These are phyloP conservation scores for Verasper variegatus DNA, from an alignment of 2,113 vertebrate genomes.

Conservation along the genomic window DNA sequence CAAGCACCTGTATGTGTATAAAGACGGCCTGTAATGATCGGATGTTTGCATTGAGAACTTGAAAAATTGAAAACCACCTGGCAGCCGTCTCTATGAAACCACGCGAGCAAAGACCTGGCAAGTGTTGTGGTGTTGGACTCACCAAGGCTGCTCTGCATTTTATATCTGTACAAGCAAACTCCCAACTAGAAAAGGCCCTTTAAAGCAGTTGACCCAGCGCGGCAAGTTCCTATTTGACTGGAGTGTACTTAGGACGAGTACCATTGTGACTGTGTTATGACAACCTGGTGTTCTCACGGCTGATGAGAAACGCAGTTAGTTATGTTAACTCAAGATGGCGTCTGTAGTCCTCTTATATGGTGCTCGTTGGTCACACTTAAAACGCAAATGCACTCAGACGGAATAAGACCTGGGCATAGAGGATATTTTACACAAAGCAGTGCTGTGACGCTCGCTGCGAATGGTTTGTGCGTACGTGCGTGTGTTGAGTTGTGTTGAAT, in stretches of 20 bases:
- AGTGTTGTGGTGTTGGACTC: not conserved
- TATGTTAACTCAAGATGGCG: not conserved
- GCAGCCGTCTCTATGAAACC: conserved; percentile 21
- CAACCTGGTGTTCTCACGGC: conserved; percentile 30
- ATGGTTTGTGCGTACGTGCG: conserved; percentile 56
- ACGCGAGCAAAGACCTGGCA: not conserved
- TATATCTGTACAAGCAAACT: conserved; percentile 23
- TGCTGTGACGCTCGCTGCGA: conserved; percentile 65
- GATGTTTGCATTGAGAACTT: conserved; percentile 2
- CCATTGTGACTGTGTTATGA: conserved; percentile 45
- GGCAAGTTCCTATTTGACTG: conserved; percentile 44
- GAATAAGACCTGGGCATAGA: conserved; percentile 25
- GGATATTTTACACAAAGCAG: conserved; percentile 61
- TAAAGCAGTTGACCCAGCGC: conserved; percentile 40
- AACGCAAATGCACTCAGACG: conserved; percentile 6
- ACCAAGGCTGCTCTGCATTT: conserved; percentile 14
- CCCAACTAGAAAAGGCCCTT: conserved; percentile 48
- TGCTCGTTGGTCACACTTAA: conserved; percentile 57
- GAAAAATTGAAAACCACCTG: not conserved
- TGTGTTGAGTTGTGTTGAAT: conserved; percentile 39
- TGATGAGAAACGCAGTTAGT: not conserved
- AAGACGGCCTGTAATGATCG: conserved; percentile 14
- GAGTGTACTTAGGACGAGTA: conserved; percentile 44
- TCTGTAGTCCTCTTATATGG: conserved; percentile 20
- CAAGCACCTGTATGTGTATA: conserved; percentile 44